phyloP scores from a whole-genome alignment of 1,140 invertebrate genomes.

The Stegodyphus dumicola region DNA sequence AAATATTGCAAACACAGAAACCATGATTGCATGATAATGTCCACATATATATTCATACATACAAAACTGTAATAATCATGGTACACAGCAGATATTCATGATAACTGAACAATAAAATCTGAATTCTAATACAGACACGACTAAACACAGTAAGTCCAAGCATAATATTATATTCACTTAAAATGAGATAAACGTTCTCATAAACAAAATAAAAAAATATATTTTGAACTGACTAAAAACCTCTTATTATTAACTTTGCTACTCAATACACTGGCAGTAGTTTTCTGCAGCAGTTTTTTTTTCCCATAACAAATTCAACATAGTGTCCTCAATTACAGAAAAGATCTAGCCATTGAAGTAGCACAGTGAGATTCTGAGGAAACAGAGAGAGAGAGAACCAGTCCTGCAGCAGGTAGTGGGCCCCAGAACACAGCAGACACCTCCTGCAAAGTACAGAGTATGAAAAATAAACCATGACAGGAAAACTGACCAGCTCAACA shows the following conservation, averaged over 20 bases:
- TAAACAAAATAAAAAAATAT: neutral
- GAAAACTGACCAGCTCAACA: constrained; percentile 8
- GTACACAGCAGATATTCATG: too few species aligned
- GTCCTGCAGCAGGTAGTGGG: constrained; percentile 36
- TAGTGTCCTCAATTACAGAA: neutral
- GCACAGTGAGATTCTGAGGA: constrained; percentile 53
- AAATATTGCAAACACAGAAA: neutral
- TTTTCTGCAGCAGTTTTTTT: neutral
- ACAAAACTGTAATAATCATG: too few species aligned
- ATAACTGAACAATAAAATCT: too few species aligned
- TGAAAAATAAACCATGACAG: constrained; percentile 24
- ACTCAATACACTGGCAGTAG: neutral
- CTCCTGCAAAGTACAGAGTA: constrained; percentile 51
- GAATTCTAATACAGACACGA: too few species aligned
- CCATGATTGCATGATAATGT: too few species aligned
- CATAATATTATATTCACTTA: neutral
- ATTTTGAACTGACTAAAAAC: neutral
- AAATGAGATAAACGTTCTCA: neutral
- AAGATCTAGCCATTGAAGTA: constrained; percentile 21
- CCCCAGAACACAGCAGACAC: constrained; percentile 9
- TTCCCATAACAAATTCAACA: neutral
- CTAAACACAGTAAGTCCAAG: neutral
- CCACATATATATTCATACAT: too few species aligned
- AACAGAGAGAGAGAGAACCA: constrained; percentile 34
- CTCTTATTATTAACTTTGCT: neutral